Base-by-base conservation (phyloP, 2,888 invertebrate species). In the Drosophila anomelani region DNA sequence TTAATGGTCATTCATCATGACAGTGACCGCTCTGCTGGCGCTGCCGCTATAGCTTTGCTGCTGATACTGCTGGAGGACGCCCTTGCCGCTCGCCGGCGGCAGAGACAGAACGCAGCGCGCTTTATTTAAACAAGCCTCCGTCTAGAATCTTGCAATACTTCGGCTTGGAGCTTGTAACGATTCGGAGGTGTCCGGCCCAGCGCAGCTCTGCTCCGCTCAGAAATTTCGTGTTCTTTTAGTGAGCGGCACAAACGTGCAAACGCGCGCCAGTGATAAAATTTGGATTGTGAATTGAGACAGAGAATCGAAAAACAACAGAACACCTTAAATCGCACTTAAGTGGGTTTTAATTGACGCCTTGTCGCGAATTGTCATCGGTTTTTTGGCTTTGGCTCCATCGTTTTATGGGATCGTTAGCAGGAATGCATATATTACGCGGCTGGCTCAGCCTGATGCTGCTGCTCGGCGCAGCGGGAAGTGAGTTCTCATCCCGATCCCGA, bases 71-170 rank as follows among this genome's bases (percentile, higher is more conserved):
- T 38, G 43, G 49, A 41, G 60, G 34, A 49, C 41, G 61, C 47
- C 23, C 61, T 61, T 32, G 61, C 58, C 62, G 62, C n/a, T 43
- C 55, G 56, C 39, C 51, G 64, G 53, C 80, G 54, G 26, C 60
- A 32, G 55, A 51, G 41, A 57, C 63, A 38, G 49, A 47, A 55
- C 59, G 59, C 71, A 56, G 49, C 60, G 46, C 20, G 43, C 60
- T 74, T 71, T 87, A 90, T 90, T 90, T 82, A 89, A 90, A 85
- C 74, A 75, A 81, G 85, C 80, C 77, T 79, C 76, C 80, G 75
- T 79, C 76, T 82, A 89, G 90, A 91, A 87, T 83, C 67, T 77
- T 59, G 83, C 78, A 69, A 80, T 85, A 90, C 81, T 89, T 79
- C 64, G 78, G 77, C 70, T 77, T 89, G 83, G 88, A 86, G 87